Percentiles rank a stretch among this genome's conserved stretches.
Conservation (phyloP, 2,797 vertebrate species). For the Aratinga solstitialis region DNA sequence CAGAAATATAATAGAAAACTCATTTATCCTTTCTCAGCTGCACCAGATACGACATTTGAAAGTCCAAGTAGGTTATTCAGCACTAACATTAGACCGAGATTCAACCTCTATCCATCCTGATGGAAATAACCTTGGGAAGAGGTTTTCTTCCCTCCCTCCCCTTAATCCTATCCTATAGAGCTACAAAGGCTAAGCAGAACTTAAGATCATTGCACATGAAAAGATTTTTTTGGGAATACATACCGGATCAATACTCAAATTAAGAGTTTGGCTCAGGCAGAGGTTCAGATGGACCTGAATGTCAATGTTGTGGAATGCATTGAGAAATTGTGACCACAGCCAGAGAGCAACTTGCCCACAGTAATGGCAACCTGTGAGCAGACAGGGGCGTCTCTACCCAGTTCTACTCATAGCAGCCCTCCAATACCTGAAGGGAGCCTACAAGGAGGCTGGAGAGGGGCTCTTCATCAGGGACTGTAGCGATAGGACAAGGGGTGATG, state of each 20-base stretch:
- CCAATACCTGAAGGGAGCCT: not conserved
- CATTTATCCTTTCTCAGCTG: not conserved
- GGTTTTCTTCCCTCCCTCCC: not conserved
- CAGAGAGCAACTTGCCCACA: accelerated
- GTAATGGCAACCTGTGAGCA: too few species aligned
- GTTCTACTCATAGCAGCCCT: not conserved
- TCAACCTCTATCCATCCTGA: not conserved
- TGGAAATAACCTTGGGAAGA: not conserved
- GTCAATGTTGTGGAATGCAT: not conserved
- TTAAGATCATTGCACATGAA: not conserved
- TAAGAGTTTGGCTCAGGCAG: not conserved
- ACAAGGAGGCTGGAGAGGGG: not conserved
- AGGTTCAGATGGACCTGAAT: not conserved
- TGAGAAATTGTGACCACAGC: not conserved
- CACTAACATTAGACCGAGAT: not conserved
- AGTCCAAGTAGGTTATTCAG: not conserved
- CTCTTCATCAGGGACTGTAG: not conserved
- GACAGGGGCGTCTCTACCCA: too few species aligned
- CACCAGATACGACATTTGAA: not conserved
- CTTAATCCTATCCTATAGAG: not conserved
- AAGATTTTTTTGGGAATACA: not conserved
- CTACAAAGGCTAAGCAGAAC: not conserved
- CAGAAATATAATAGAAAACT: not conserved
- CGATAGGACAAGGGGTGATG: not conserved
- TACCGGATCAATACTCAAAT: not conserved